Evolutionary conservation across 2,113 vertebrate genomes (phyloP).

Genomic region (Ancistrus triradiatus): DNA sequence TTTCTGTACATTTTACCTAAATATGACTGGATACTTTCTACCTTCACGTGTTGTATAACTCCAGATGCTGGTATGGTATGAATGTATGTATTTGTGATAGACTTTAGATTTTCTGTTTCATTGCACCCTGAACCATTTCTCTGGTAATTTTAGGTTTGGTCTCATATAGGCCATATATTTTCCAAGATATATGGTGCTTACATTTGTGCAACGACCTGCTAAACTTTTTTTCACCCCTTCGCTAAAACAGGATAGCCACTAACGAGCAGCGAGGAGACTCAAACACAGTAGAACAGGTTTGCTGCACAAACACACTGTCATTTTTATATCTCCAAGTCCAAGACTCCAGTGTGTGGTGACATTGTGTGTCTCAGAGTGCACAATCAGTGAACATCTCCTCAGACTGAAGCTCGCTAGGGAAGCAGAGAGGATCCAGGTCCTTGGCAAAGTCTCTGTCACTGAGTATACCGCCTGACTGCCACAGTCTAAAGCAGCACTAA

Average conservation of each 20-base stretch:
- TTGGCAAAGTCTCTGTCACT: constrained; percentile 34
- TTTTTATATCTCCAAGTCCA: not conserved
- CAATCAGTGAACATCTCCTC: constrained; percentile 21
- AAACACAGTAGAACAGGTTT: not conserved
- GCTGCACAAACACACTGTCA: not conserved
- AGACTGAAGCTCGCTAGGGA: constrained; percentile 21
- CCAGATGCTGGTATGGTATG: not conserved
- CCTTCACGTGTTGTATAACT: no score
- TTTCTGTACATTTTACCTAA: no score
- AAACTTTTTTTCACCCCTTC: not conserved
- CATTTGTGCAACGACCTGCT: not conserved
- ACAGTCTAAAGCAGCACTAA: constrained; percentile 34
- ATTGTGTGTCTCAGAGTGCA: constrained; percentile 18
- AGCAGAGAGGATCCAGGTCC: not conserved
- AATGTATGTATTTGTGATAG: no score
- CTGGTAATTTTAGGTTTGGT: no score
- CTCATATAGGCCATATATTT: not conserved
- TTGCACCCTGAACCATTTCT: no score
- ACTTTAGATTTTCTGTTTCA: no score
- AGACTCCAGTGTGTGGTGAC: not conserved
- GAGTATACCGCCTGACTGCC: constrained; percentile 29
- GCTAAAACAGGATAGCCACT: not conserved
- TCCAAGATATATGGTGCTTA: not conserved
- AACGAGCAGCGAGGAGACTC: not conserved
- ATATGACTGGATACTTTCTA: no score